phyloP scores from a whole-genome alignment of 35 echinoderm and acorn worm species.

The Heliocidaris tuberculata region DNA sequence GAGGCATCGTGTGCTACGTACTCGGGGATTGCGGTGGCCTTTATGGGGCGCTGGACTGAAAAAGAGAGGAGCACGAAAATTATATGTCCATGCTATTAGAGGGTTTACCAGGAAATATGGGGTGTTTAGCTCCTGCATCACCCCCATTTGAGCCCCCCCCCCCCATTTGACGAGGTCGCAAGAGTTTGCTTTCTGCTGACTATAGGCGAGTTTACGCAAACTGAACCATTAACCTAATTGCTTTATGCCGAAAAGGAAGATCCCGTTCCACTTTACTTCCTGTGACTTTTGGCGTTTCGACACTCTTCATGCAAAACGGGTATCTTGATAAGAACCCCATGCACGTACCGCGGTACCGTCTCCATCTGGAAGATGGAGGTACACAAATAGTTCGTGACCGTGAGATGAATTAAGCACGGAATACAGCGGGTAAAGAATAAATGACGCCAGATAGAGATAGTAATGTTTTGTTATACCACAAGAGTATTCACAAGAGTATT shows the following conservation, averaged over 20 bases:
- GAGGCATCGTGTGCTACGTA: too few species aligned
- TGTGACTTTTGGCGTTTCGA: not conserved
- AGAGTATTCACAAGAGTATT: too few species aligned
- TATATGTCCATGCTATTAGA: too few species aligned
- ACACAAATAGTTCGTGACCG: not conserved
- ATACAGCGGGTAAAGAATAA: too few species aligned
- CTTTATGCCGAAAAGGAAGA: not conserved
- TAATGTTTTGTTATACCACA: too few species aligned
- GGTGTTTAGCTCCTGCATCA: not conserved
- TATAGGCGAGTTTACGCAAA: not conserved
- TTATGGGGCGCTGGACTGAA: too few species aligned
- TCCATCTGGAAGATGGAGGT: not conserved
- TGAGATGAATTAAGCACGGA: not conserved
- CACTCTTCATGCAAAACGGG: not conserved
- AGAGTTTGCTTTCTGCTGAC: not conserved
- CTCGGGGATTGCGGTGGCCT: too few species aligned
- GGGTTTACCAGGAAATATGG: not conserved
- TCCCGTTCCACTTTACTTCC: not conserved
- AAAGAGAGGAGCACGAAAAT: too few species aligned
- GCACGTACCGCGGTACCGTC: not conserved
- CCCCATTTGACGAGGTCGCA: not conserved
- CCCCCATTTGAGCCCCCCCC: not conserved
- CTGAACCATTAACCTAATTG: conserved; percentile 12
- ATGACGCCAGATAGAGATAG: too few species aligned
- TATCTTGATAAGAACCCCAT: not conserved